Evolutionary conservation across 2,888 invertebrate species (phyloP), one percentile per base, ranked within the genome.

Genomic region (Endotricha flammealis): DNA sequence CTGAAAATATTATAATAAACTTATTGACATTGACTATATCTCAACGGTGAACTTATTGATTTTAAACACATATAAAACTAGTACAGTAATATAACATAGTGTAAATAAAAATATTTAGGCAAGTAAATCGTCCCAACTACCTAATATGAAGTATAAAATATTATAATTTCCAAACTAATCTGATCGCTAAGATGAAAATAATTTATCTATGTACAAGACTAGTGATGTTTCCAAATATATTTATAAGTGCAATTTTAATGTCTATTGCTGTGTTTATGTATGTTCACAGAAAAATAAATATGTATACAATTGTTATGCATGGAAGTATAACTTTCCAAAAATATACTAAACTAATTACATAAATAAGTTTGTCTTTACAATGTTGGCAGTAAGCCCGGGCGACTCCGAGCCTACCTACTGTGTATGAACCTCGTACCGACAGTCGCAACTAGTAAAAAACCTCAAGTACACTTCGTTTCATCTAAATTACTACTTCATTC

Each of bases 391-490:
- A 9, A 14, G 27, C 27, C 23, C 10, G 20, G 35, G 14, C 41
- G 20, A n/a, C 25, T 22, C 12, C 13, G 29, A 14, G 12, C 8
- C 17, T 12, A 12, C 1, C n/a, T n/a, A 6, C 11, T 16, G 16
- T 14, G 5, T 22, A 10, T 17, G 11, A 10, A 27, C n/a, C 8
- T 13, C 20, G 11, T 28, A 9, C 10, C 32, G 27, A 17, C 23
- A 38, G 27, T 38, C 42, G 39, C 39, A 25, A 50, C 49, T 49
- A 46, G 51, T 64, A 59, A 50, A 62, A 64, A 64, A 67, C 57
- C 50, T 57, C 64, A 70, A 68, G 59, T 64, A 67, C 64, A 69
- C 65, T 66, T 68, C 46, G 51, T 54, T 61, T 64, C 44, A 46
- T 51, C 58, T 64, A 65, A 57, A 63, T 57, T 43, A 61, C 65